Conservation (phyloP, 2,888 invertebrate species). For the Chorisops tibialis region DNA sequence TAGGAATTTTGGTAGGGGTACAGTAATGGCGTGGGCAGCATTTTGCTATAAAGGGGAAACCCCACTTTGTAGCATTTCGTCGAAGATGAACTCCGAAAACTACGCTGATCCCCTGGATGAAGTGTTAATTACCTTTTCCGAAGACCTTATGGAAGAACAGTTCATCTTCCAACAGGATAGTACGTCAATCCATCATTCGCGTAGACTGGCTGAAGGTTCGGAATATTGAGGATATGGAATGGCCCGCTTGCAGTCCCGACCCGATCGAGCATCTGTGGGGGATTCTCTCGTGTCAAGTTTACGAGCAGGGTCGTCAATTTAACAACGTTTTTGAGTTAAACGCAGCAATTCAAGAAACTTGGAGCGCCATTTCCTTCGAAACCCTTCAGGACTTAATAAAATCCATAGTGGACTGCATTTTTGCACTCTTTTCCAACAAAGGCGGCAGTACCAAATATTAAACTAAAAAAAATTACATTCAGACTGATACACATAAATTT, state of each 20-base stretch:
- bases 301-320: neutral
- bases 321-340: neutral
- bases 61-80: too few species aligned
- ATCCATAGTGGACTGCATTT: neutral
- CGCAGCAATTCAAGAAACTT: too few species aligned
- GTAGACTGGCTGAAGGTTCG: neutral
- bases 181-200: neutral
- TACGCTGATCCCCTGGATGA: too few species aligned
- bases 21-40: neutral
- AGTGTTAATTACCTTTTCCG: neutral
- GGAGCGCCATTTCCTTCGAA: neutral
- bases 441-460: neutral
- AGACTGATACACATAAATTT: too few species aligned
- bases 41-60: too few species aligned
- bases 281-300: too few species aligned
- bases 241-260: neutral
- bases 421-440: constrained; percentile 1
- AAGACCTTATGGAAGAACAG: neutral
- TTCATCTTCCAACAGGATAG: neutral
- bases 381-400: neutral
- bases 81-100: too few species aligned
- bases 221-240: neutral
- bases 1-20: neutral
- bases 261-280: too few species aligned
- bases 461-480: too few species aligned